Base-by-base conservation (phyloP, 2,888 invertebrate genomes). In the Volucella inflata region DNA sequence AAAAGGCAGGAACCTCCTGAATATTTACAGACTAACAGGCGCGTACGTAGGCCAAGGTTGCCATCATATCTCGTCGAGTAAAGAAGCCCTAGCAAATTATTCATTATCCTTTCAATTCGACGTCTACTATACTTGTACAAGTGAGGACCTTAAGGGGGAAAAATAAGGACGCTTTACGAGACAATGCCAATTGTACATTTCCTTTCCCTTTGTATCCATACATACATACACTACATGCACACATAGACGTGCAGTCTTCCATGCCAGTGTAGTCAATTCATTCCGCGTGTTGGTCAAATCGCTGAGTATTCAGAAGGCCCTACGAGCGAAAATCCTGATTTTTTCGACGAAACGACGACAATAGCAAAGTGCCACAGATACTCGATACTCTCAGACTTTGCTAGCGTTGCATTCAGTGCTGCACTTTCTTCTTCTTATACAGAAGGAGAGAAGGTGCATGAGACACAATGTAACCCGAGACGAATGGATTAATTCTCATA, bases 391-490 rank as follows among this genome's bases (percentile, higher is more conserved):
- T 46, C 67, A 68, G 72, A 64, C 72, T 16, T 10, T 64, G 17
- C 51, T 67, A 48, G 40, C 48, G 57, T 57, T 78, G 51, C 62
- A 57, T 40, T 67, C 46, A 30, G 6, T 30, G 40, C 12, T 77
- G 81, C 76, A 79, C 59, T 84, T 84, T 80, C 80, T 80, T 84
- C 12, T 84, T 80, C 75, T 80, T 84, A 10, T 36, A 42, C 53
- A 62, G 62, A 8, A 1, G 60, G 16, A 11, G 42, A 21, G 17
- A 51, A 40, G 57, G 16, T 42, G 71, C 16, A 59, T 44, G 21
- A 48, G 80, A 76, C 68, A 84, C 84, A 84, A 80, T 75, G 84
- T 84, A 84, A 84, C 65, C 53, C 50, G 75, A 84, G 75, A 75
- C 70, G 70, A 64, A 8, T 57, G 79, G 74, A 75, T 79, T 80